Conservation (phyloP, 1,140 invertebrate genomes). For the Atta colombica region DNA sequence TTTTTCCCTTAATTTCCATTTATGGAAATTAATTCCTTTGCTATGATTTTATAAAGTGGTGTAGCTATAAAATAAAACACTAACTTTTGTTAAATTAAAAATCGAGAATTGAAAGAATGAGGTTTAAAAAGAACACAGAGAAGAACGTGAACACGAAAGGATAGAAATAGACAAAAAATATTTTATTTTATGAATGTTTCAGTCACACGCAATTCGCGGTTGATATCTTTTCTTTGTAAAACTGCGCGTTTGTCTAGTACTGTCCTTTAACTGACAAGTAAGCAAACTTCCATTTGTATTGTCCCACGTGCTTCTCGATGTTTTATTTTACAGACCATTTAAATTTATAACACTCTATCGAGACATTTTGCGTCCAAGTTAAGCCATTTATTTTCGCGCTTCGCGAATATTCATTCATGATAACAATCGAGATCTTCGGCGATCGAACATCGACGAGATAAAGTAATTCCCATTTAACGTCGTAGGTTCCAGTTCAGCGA, state of each 20-base stretch:
- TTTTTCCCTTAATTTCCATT: neutral
- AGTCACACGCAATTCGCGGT: conserved; percentile 18
- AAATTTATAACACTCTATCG: conserved; percentile 25
- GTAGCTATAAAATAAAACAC: neutral
- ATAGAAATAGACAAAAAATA: neutral
- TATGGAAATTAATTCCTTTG: neutral
- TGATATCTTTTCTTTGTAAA: conserved; percentile 31
- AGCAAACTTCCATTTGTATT: conserved; percentile 54
- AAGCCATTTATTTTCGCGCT: conserved; percentile 3
- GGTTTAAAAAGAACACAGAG: neutral
- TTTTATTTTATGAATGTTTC: conserved; percentile 44
- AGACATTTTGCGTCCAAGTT: neutral
- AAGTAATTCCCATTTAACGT: neutral
- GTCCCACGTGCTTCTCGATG: neutral
- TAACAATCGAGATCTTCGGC: neutral
- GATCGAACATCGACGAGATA: neutral
- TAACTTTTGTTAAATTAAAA: conserved; percentile 33
- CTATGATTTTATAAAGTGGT: neutral
- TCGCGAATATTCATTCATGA: neutral
- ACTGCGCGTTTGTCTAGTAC: conserved; percentile 20
- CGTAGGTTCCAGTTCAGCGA: neutral
- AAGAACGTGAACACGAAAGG: neutral
- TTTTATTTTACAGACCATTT: conserved; percentile 46
- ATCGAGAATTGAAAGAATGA: neutral
- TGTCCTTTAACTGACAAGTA: conserved; percentile 53